phyloP scores from a whole-genome alignment of 2,113 vertebrate genomes.

The Cebus imitator region DNA sequence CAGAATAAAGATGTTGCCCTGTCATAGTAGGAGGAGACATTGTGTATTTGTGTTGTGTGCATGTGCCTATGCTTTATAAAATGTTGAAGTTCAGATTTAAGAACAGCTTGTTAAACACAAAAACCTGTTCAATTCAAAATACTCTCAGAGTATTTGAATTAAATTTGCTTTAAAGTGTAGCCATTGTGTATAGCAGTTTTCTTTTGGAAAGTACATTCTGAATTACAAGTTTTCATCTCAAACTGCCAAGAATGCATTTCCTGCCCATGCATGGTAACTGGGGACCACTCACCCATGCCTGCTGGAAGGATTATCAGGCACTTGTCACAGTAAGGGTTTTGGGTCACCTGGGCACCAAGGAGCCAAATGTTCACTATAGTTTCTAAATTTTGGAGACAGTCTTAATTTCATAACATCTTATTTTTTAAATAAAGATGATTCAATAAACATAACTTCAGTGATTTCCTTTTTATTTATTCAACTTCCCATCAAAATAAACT shows the following conservation, averaged over 20 bases:
- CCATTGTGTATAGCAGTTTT: conserved; percentile 40
- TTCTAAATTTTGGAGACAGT: neutral
- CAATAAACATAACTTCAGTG: neutral
- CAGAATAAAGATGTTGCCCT: neutral
- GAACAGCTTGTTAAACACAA: conserved; percentile 49
- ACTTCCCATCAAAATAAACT: neutral
- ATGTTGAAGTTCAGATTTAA: conserved; percentile 39
- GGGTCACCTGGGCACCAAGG: neutral
- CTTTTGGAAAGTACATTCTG: conserved; percentile 34
- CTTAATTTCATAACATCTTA: neutral
- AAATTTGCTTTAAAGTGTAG: conserved; percentile 10
- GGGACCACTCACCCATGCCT: neutral
- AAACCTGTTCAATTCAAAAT: conserved; percentile 50
- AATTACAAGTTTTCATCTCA: conserved; percentile 40
- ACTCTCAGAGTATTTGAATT: neutral
- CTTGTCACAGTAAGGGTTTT: neutral
- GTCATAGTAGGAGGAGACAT: neutral
- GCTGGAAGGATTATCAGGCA: neutral
- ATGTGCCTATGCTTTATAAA: neutral
- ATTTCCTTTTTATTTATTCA: conserved; percentile 31
- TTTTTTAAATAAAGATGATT: conserved; percentile 41
- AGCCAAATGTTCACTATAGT: neutral
- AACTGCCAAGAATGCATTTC: conserved; percentile 7
- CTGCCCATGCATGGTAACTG: neutral
- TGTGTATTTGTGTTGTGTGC: neutral